Evolutionary conservation across 2,888 invertebrate genomes (phyloP).

Genomic region (Dioctria rufipes): DNA sequence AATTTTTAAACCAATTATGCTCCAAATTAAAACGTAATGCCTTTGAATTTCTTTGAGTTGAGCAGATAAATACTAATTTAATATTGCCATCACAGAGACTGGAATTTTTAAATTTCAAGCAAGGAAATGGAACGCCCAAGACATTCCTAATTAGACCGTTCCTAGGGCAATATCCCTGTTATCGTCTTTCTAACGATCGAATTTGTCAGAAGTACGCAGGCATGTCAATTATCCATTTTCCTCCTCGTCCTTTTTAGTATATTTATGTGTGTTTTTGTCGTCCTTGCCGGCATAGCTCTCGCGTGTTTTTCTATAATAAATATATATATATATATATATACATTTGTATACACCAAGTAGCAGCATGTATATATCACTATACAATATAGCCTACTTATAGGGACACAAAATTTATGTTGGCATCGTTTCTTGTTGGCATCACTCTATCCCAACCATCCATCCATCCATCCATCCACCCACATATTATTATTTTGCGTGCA

Average conservation of each 20-base stretch:
- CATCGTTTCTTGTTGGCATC: conserved; percentile 23
- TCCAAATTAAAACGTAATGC: conserved; percentile 22
- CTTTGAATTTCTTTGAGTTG: not conserved
- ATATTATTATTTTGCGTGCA: conserved; percentile 53
- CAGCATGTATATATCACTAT: not conserved
- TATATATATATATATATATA: too few species aligned
- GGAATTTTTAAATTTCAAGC: conserved; percentile 5
- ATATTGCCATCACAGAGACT: conserved; percentile 5
- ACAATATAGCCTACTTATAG: not conserved
- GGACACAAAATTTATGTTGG: conserved; percentile 16
- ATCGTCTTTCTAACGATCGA: conserved; percentile 55
- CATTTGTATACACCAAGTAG: too few species aligned
- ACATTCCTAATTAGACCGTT: conserved; percentile 58
- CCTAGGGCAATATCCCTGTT: conserved; percentile 53
- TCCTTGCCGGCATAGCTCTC: not conserved
- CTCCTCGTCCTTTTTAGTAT: not conserved
- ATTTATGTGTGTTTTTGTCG: not conserved
- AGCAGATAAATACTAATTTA: conserved; percentile 29
- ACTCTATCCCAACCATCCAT: not conserved
- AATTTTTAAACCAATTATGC: conserved; percentile 31
- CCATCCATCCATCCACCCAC: conserved; percentile 39
- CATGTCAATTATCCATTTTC: conserved; percentile 50
- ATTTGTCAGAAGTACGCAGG: conserved; percentile 36
- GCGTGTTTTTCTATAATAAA: not conserved
- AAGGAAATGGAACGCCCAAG: conserved; percentile 54